Conservation (phyloP, 92 coral and sea anemone genomes). For the Anthopleura xanthogrammica region DNA sequence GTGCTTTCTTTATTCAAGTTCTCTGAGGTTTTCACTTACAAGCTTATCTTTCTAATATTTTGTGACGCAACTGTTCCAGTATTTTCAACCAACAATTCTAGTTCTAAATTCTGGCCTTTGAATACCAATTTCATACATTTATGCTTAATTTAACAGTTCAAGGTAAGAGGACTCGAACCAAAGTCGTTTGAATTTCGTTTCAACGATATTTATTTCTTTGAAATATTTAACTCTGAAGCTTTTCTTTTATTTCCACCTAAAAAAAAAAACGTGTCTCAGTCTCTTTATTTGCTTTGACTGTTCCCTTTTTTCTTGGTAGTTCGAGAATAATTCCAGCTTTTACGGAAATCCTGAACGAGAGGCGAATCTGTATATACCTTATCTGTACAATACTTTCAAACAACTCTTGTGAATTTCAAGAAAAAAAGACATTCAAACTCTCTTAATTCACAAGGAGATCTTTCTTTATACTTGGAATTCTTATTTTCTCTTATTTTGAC, state of each 20-base stretch:
- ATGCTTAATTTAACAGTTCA: neutral
- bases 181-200: neutral
- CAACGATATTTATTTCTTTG: neutral
- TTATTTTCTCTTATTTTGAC: neutral
- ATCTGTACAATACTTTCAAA: neutral
- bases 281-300: neutral
- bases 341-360: conserved; percentile 7
- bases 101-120: neutral
- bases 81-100: conserved; percentile 7
- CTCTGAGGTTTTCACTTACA: neutral
- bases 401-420: neutral
- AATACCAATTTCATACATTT: neutral
- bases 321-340: neutral
- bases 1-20: neutral
- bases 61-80: conserved; percentile 50
- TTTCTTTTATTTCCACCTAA: neutral
- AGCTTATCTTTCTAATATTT: neutral
- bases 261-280: neutral
- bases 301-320: neutral
- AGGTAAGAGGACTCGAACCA: neutral
- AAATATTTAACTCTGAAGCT: neutral
- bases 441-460: neutral
- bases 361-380: neutral
- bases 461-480: neutral
- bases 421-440: neutral